These are phyloP conservation scores for Cynopterus brachyotis DNA, from an alignment of 2,113 vertebrate species.

Conservation along the genomic window DNA sequence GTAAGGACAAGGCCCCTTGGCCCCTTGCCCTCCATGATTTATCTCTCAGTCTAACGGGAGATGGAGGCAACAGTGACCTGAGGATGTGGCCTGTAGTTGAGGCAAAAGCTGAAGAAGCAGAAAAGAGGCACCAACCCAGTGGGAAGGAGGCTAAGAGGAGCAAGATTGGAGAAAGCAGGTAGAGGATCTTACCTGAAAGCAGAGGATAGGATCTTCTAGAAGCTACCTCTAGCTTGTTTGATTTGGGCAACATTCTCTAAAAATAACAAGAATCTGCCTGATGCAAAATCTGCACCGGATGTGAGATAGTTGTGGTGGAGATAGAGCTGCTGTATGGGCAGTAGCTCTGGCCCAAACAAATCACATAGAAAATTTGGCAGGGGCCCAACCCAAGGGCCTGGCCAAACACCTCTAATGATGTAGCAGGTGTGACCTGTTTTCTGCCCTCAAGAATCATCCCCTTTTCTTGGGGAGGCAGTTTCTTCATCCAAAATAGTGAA, in stretches of 20 bases:
- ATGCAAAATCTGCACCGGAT: neutral
- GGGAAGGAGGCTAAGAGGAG: neutral
- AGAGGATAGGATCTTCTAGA: neutral
- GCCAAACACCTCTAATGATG: neutral
- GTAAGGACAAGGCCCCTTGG: neutral
- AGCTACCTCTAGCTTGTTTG: neutral
- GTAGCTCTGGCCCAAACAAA: neutral
- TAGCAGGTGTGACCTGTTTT: neutral
- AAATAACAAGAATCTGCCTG: neutral
- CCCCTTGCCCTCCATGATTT: neutral
- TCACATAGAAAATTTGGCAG: conserved; percentile 39
- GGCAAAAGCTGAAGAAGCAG: neutral
- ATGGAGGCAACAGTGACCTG: neutral
- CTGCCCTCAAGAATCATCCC: neutral
- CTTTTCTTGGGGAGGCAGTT: neutral
- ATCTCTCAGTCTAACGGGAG: neutral
- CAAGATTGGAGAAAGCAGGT: neutral
- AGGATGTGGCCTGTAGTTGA: neutral
- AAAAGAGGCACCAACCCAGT: neutral
- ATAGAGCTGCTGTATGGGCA: neutral
- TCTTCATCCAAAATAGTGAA: neutral
- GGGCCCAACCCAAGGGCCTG: neutral
- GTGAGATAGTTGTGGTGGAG: neutral
- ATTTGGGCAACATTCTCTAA: neutral
- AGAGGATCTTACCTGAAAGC: neutral